Conservation (phyloP, 2,113 vertebrate species). For the Periophthalmodon schlosseri region DNA sequence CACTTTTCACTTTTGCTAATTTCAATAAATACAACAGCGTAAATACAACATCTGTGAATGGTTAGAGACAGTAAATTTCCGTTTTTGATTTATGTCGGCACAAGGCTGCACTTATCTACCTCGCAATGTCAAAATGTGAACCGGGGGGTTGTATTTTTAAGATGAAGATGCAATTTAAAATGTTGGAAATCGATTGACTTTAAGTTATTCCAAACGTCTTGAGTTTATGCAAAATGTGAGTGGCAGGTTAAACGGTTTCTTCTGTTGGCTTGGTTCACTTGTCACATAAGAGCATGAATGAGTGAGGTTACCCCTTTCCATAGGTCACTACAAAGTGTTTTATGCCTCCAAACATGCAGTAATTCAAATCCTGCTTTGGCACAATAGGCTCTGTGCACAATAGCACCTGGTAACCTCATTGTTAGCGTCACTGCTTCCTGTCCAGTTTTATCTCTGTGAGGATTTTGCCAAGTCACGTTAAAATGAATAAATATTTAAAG, state of each 20-base stretch:
- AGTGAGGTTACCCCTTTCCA: background rate
- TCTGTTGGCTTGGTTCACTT: constrained; percentile 12
- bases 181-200: constrained; percentile 4
- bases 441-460: too few species aligned
- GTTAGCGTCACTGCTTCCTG: too few species aligned
- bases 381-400: too few species aligned
- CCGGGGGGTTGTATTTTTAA: constrained; percentile 8
- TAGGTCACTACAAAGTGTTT: background rate
- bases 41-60: constrained; percentile 39
- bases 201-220: constrained; percentile 2
- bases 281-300: background rate
- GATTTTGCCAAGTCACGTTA: too few species aligned
- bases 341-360: background rate
- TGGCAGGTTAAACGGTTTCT: constrained; percentile 10
- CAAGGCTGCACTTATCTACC: constrained; percentile 24
- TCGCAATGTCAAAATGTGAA: constrained; percentile 29
- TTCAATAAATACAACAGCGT: constrained; percentile 45
- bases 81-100: constrained; percentile 46
- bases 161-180: constrained; percentile 18
- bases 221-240: constrained; percentile 13
- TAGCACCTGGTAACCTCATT: too few species aligned
- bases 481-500: too few species aligned
- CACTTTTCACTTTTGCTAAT: constrained; percentile 50
- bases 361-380: background rate
- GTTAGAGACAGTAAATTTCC: constrained; percentile 45